Base-by-base conservation (phyloP, 2,888 invertebrate genomes). In the Ochropleura leucogaster region DNA sequence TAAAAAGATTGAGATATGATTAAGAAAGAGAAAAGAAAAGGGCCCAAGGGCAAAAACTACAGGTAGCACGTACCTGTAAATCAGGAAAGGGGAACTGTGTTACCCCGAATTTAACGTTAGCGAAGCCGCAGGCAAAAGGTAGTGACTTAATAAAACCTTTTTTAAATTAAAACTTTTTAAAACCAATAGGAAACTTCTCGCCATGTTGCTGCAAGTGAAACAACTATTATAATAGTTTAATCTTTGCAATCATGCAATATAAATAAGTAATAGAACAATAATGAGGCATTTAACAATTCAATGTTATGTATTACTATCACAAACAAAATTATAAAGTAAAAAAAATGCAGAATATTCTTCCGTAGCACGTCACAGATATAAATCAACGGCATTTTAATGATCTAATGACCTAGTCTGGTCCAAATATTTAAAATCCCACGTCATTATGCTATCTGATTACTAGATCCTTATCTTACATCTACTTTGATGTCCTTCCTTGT, bases 391-490 rank as follows among this genome's bases (percentile, higher is more conserved):
- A 51, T 53, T 12, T 16, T 30, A 47, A 62, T 55, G 16, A 46
- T 64, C 51, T 53, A 57, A 72, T 70, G 57, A 55, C 68, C 57
- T 46, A 62, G 40, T 30, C 46, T 55, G 49, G 12, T 30, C n/a
- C 18, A 57, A 62, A 66, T 74, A 74, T 51, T 47, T 55, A 14
- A 62, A 42, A 57, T 72, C 20, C 72, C 40, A 3, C 1, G 30
- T 10, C 16, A 73, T 55, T 57, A 46, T 6, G 42, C 51, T 60
- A 73, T 74, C 51, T 47, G 59, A 80, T 53, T 55, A 40, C 44
- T 12, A 77, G 59, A 73, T 80, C 30, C 42, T 40, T 80, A 80
- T 80, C 77, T 74, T 16, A 47, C 4, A 0, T 42, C 12, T 20
- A 9, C 72, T 71, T 79, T n/a, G 20, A 47, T 72, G 44, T 42